Evolutionary conservation across 2,888 invertebrate genomes (phyloP), one percentile per base, ranked within the genome.

Genomic region (Caenorhabditis sinica): DNA sequence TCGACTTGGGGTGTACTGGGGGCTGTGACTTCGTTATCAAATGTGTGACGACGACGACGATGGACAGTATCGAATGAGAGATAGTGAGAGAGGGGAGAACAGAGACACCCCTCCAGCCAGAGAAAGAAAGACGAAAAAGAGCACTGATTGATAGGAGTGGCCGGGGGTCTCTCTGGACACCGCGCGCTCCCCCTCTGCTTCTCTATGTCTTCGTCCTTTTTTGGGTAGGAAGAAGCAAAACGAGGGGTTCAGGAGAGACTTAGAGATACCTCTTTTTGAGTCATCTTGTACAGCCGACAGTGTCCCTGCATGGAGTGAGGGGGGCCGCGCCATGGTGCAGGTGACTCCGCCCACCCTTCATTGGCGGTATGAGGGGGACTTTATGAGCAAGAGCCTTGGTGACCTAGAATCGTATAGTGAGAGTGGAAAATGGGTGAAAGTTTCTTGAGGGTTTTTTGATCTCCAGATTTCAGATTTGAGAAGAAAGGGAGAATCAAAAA

Each of bases 201-300:
- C 51, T 68, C 68, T 71, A 5, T 23, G 4, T 56, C 56, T 43
- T 28, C 15, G 33, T 20, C 53, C 68, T 33, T 61, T 73, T 60
- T 73, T 45, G 68, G 68, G 68, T 68, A 36, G 45, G 2, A 45
- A 72, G 49, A 51, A 65, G 65, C 45, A 45, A 4, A 28, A 1
- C 9, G 49, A 33, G 53, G 63, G 25, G 53, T 25, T 60, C n/a
- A 2, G 13, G 15, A 63, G 30, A 73, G 73, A 73, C 71, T 13
- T 28, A 56, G 43, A 56, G 72, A 4, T 17, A 9, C 23, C n/a
- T 30, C 60, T 36, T 74, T 74, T 74, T 74, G 74, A 74, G 65
- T 74, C 74, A 74, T 74, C 53, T 40, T 74, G 65, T 74, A 74
- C 63, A 65, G 73, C 63, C 73, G 58, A 71, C 56, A 65, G 25